Base-by-base conservation (phyloP, 2,797 vertebrate genomes). In the Botia kubotai region DNA sequence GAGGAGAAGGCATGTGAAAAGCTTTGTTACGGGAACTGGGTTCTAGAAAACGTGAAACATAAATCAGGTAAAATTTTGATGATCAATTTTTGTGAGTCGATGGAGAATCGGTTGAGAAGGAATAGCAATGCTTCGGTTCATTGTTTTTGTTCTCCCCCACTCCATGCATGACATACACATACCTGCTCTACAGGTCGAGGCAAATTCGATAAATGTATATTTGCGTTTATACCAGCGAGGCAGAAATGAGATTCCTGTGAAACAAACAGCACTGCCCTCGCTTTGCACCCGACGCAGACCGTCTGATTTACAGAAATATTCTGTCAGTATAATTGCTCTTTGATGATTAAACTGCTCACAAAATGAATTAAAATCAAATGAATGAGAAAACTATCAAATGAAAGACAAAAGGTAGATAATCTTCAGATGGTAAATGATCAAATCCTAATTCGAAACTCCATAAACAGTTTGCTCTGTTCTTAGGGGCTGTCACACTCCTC, bases 301-400 rank as follows among this genome's bases (percentile, higher is more conserved):
- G 67, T 66, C 55, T 52, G 36, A 75, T 75, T 75, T 39, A 39
- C 46, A 52, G 23, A 63, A 52, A 77, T 70, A 11, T 46, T 52
- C 60, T 52, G 17, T 65, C 60, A 52, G 60, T 53, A 65, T 46
- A 65, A 65, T 75, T 65, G 60, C 0, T 12, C 26, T 75, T 65
- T 75, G 60, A 75, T 75, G 58, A 75, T 75, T 6, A 65, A 65
- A 65, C 73, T 75, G 26, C 46, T 65, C 60, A 50, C 63, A 65
- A 21, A 63, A 33, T 36, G 12, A 36, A 52, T 11, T 11, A 46
- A 33, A 33, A 46, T 46, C 43, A 39, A 1, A 39, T 10, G 10
- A 46, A 46, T 43, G 39, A 43, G 8, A 46, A 46, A 46, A 11
- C 7, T 11, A n/a, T n/a, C n/a, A n/a, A n/a, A n/a, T n/a, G n/a